These are phyloP conservation scores for Leptarthrus brevirostris DNA, from an alignment of 2,888 invertebrate species.

Conservation along the genomic window DNA sequence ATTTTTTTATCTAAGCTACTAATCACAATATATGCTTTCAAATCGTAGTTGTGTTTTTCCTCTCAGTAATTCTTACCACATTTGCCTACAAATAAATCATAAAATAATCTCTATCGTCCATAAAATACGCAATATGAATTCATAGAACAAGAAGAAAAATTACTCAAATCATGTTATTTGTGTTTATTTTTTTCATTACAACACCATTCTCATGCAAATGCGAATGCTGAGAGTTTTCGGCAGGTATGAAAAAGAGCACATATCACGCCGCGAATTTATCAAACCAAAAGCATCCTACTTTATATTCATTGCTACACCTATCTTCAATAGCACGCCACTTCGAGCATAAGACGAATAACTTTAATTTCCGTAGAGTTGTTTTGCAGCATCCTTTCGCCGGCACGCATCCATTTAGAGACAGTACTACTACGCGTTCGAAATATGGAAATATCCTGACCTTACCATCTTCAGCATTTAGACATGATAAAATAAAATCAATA, in stretches of 20 bases:
- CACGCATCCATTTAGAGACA: neutral
- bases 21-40: no score
- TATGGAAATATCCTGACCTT: no score
- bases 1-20: no score
- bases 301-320: constrained; percentile 22
- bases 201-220: constrained; percentile 14
- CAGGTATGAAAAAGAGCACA: neutral
- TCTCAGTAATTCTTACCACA: no score
- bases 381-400: neutral
- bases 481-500: constrained; percentile 29
- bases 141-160: no score
- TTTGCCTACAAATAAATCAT: no score
- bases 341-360: neutral
- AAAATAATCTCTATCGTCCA: no score
- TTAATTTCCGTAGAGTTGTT: constrained; percentile 10
- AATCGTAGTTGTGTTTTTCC: no score
- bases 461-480: neutral
- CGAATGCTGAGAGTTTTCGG: neutral
- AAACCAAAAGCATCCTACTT: neutral
- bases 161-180: no score
- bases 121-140: no score
- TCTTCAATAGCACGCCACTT: neutral
- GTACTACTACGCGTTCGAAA: neutral
- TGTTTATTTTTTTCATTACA: constrained; percentile 16
- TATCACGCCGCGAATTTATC: constrained; percentile 6